These are phyloP conservation scores for Staurois parvus DNA, from an alignment of 2,797 vertebrate species.

Conservation along the genomic window DNA sequence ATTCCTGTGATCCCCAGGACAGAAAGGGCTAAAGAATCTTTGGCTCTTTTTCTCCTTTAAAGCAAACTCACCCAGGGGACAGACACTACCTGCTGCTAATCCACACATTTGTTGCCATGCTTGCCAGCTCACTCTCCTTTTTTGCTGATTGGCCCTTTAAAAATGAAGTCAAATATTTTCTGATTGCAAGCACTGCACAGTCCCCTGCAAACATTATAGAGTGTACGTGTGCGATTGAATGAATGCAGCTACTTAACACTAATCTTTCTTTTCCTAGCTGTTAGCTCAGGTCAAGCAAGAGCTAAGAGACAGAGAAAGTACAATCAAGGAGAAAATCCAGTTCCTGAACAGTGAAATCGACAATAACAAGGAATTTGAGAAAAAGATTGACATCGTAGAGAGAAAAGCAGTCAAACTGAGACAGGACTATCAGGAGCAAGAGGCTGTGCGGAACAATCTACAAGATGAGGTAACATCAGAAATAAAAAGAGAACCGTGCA, in stretches of 20 bases:
- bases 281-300: slow-evolving; percentile 82
- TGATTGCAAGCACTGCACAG: background rate
- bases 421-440: slow-evolving; percentile 79
- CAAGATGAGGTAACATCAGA: slow-evolving; percentile 84
- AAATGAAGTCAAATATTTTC: background rate
- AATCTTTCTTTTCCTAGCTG: slow-evolving; percentile 73
- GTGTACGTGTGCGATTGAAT: background rate
- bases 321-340: slow-evolving; percentile 81
- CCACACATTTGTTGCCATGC: background rate
- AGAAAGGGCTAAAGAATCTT: too few relatives aligned
- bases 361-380: slow-evolving; percentile 89
- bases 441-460: slow-evolving; percentile 76
- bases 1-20: too few relatives aligned
- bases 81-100: background rate
- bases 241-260: background rate
- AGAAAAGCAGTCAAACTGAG: slow-evolving; percentile 77
- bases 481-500: slow-evolving; percentile 1
- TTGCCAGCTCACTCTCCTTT: background rate
- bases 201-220: background rate
- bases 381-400: slow-evolving; percentile 77
- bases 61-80: background rate
- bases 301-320: slow-evolving; percentile 78
- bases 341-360: slow-evolving; percentile 85
- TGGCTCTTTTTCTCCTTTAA: too few relatives aligned
- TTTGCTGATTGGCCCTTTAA: background rate